phyloP scores from a whole-genome alignment of 2,888 invertebrate species.

The Dynastes grantii region DNA sequence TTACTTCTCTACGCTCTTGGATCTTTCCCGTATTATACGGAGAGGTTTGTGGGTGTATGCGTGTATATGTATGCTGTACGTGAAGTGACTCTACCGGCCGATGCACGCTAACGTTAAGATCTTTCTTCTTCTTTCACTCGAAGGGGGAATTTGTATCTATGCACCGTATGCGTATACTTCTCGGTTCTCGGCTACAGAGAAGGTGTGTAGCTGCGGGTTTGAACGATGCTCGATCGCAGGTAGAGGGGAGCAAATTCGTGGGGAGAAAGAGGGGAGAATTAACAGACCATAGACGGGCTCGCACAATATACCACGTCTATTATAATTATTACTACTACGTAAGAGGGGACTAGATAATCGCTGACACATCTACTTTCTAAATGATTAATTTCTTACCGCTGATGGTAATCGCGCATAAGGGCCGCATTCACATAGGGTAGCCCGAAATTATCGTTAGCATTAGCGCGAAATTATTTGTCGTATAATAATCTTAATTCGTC shows the following conservation, averaged over 20 bases:
- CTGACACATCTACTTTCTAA: slow-evolving; percentile 51
- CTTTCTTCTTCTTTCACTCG: slow-evolving; percentile 37
- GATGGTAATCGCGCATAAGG: too few species aligned
- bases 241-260: slow-evolving; percentile 50
- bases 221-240: slow-evolving; percentile 54
- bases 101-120: slow-evolving; percentile 19
- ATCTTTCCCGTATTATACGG: slow-evolving; percentile 26
- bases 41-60: slow-evolving; percentile 30
- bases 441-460: too few species aligned
- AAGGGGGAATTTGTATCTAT: slow-evolving; percentile 55
- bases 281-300: background rate
- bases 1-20: slow-evolving; percentile 62
- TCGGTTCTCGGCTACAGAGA: slow-evolving; percentile 61
- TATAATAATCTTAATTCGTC: too few species aligned
- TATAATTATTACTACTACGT: slow-evolving; percentile 44
- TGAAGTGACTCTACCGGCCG: background rate
- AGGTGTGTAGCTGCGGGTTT: slow-evolving; percentile 61
- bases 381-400: slow-evolving; percentile 53
- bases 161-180: slow-evolving; percentile 58
- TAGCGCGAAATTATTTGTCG: too few species aligned
- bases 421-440: too few species aligned
- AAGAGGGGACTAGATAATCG: slow-evolving; percentile 45
- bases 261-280: slow-evolving; percentile 40
- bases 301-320: slow-evolving; percentile 58
- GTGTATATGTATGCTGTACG: slow-evolving; percentile 12